phyloP scores from a whole-genome alignment of 2,113 vertebrate genomes.

The Scopus umbretta region DNA sequence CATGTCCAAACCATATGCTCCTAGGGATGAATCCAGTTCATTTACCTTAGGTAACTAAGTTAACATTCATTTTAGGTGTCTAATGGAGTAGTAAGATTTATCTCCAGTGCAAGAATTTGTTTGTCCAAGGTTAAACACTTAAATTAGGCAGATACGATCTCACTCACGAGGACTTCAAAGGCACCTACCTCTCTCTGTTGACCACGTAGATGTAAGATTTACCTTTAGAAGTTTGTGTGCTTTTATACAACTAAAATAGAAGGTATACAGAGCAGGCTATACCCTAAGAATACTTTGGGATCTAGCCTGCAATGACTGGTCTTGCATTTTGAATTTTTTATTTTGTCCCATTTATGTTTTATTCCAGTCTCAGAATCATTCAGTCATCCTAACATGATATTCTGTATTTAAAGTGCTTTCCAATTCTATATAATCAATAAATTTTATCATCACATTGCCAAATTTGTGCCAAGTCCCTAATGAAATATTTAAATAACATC shows the following conservation, averaged over 20 bases:
- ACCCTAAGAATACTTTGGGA: background rate
- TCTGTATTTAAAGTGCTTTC: background rate
- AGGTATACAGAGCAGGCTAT: background rate
- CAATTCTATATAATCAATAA: background rate
- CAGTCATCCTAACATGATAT: background rate
- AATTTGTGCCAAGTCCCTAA: background rate
- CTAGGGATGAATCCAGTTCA: background rate
- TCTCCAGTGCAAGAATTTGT: background rate
- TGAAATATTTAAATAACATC: background rate
- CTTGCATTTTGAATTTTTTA: background rate
- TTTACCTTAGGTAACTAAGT: background rate
- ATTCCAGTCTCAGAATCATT: background rate
- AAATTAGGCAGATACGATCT: background rate
- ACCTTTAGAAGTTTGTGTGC: background rate
- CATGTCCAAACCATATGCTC: background rate
- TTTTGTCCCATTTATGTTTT: background rate
- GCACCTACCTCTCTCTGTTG: background rate
- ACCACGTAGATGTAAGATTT: background rate
- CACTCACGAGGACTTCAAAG: background rate
- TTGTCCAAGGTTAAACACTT: background rate
- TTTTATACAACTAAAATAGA: background rate
- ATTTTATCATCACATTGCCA: background rate
- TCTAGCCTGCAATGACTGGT: background rate
- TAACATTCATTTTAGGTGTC: background rate
- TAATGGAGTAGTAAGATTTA: background rate